A percentile compares a stretch with the other conserved stretches of the same genome.
Conservation (phyloP, 2,797 vertebrate species). For the Mormyrus proboscirostris region DNA sequence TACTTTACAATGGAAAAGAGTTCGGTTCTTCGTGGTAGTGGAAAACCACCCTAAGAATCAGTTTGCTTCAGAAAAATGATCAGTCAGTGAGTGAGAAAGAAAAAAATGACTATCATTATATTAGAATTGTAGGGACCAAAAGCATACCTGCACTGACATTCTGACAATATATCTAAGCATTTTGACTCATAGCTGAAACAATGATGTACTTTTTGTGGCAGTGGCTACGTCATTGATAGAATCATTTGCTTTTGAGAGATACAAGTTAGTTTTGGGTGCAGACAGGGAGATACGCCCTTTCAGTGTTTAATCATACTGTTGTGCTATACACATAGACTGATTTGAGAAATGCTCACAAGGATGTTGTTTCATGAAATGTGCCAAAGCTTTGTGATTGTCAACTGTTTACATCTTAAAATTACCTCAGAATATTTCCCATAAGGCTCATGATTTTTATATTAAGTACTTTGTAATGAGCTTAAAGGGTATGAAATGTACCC, state of each 20-base stretch:
- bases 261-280: neutral
- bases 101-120: neutral
- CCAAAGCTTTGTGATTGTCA: neutral
- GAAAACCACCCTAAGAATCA: neutral
- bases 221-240: neutral
- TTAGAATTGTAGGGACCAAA: neutral
- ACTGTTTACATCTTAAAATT: neutral
- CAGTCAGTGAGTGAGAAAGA: neutral
- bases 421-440: neutral
- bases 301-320: neutral
- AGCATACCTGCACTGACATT: neutral
- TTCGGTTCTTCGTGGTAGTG: neutral
- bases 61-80: neutral
- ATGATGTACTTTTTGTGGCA: neutral
- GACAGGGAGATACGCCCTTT: neutral
- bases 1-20: neutral
- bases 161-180: neutral
- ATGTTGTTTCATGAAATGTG: neutral
- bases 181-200: neutral
- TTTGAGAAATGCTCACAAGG: neutral
- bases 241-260: neutral
- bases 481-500: neutral
- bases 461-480: neutral
- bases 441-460: neutral
- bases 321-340: neutral